Base-by-base conservation (phyloP, 2,888 invertebrate species). In the Agapetus fuscipes region DNA sequence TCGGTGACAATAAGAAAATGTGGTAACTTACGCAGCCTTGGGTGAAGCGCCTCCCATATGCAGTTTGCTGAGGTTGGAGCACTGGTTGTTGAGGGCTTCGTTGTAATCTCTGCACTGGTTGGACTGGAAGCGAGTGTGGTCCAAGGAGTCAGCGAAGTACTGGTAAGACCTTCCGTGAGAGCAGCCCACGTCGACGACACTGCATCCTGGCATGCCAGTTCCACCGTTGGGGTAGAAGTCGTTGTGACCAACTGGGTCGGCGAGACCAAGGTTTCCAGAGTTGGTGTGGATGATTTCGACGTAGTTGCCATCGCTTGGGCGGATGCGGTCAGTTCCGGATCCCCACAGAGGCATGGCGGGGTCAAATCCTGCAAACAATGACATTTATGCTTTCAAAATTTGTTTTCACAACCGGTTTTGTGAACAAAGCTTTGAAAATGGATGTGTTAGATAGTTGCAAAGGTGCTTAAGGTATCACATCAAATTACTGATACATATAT, bases 211-310 rank as follows among this genome's bases (percentile, higher is more conserved):
- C 28, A 38, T 37, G 11, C 15, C 16, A n/a, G 30, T 29, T 4
- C 48, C 48, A 3, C 37, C 43, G 16, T 45, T 48, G 9, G 48
- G 48, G 28, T 48, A 48, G 28, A 48, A 48, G 32, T 48, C 48
- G 20, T 43, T 45, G 11, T 43, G 27, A 13, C 37, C 37, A 12
- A 30, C 30, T 3, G 30, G 14, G 7, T 15, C 30, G 14, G 20
- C 4, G 20, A 20, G 20, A 20, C 42, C 45, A 3, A 43, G 32
- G 27, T 26, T 17, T 9, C 46, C 46, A 17, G 41, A 31, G 25
- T 41, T 35, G 2, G 43, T 41, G 30, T 46, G 46, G 11, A 46
- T 46, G 7, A 41, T 34, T 31, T 46, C 46, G 2, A 43, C 38
- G 17, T 46, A 46, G 3, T 3, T 29, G 6, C 37, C 46, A 17